Conservation (phyloP, 2,888 invertebrate genomes). For the Scelioninae gen. 2 region DNA sequence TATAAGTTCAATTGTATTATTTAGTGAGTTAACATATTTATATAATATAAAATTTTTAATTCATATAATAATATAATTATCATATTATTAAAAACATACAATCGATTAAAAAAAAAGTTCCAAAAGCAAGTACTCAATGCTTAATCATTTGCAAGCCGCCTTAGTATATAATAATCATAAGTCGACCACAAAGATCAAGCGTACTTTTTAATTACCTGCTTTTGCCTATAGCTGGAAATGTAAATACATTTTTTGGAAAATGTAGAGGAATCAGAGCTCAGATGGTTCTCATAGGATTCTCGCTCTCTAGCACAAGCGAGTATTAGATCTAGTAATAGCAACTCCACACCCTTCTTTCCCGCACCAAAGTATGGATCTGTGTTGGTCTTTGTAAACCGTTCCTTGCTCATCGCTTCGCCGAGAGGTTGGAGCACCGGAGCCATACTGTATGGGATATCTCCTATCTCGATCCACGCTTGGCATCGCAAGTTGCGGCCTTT, state of each 20-base stretch:
- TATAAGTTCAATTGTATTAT: no score
- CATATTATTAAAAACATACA: neutral
- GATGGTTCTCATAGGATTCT: conserved; percentile 75
- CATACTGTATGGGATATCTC: conserved; percentile 64
- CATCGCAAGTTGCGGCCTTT: conserved; percentile 57
- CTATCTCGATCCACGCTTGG: conserved; percentile 64
- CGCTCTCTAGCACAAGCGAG: conserved; percentile 70
- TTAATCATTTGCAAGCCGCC: conserved; percentile 39
- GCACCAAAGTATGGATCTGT: conserved; percentile 75
- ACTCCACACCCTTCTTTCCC: conserved; percentile 74
- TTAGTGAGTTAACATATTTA: no score
- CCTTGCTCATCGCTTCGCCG: conserved; percentile 68
- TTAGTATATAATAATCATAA: conserved; percentile 60
- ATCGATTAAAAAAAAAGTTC: neutral
- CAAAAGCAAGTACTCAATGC: conserved; percentile 5
- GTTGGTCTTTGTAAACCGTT: conserved; percentile 72
- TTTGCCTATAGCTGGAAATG: conserved; percentile 73
- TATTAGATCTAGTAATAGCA: conserved; percentile 71
- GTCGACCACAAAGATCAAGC: conserved; percentile 74
- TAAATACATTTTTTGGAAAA: conserved; percentile 74
- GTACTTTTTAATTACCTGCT: conserved; percentile 73
- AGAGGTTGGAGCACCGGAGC: conserved; percentile 68
- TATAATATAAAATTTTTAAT: no score
- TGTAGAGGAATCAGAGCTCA: conserved; percentile 76
- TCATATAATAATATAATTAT: neutral